These are phyloP conservation scores for Heterotis niloticus DNA, from an alignment of 2,113 vertebrate genomes.

Conservation along the genomic window DNA sequence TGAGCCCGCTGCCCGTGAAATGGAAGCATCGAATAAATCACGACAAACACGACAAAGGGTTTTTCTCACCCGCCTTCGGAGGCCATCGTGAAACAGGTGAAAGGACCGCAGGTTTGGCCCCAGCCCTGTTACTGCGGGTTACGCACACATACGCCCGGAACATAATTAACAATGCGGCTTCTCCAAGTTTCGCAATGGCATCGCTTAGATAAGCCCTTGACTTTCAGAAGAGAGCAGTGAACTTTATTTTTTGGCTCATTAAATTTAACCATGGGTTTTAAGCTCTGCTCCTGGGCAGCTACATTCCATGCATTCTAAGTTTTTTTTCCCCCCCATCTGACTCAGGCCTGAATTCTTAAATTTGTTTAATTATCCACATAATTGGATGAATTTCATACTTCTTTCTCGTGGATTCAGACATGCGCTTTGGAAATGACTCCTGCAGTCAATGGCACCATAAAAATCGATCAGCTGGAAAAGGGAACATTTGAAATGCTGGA, in stretches of 20 bases:
- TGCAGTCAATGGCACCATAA: neutral
- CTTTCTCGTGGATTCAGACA: conserved; percentile 7
- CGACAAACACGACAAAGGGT: conserved; percentile 8
- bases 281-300: conserved; percentile 13
- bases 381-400: conserved; percentile 29
- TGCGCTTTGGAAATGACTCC: neutral
- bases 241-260: conserved; percentile 16
- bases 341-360: conserved; percentile 25
- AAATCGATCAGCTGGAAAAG: neutral
- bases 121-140: neutral
- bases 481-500: neutral
- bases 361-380: conserved; percentile 35
- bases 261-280: conserved; percentile 2
- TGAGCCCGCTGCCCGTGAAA: conserved; percentile 23
- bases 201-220: conserved; percentile 17
- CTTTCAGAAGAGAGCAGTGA: conserved; percentile 15
- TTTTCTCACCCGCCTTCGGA: conserved; percentile 25
- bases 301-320: conserved; percentile 3
- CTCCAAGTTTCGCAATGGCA: neutral
- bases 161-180: conserved; percentile 10
- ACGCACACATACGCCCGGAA: too few species aligned
- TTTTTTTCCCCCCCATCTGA: conserved; percentile 3
- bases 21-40: conserved; percentile 32
- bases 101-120: conserved; percentile 14
- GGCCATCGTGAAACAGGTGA: conserved; percentile 29